These are phyloP conservation scores for Sesia apiformis DNA, from an alignment of 2,888 invertebrate species.

Conservation along the genomic window DNA sequence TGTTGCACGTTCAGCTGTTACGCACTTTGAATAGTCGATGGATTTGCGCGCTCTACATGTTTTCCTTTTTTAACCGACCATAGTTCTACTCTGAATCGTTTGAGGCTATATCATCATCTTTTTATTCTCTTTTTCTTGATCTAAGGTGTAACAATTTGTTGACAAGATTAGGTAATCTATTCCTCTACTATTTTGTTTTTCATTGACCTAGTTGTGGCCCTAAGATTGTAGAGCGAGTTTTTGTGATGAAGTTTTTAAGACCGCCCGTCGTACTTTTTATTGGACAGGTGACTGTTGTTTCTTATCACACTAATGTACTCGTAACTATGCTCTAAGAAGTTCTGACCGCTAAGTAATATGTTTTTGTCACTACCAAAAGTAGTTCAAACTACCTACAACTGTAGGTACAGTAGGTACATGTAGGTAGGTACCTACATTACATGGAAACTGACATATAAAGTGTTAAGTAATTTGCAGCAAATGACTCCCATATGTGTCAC, in stretches of 20 bases:
- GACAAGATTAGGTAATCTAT: neutral
- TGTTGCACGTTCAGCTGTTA: too few species aligned
- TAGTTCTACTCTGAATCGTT: too few species aligned
- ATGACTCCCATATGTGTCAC: constrained; percentile 30
- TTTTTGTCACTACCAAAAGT: too few species aligned
- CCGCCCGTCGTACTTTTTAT: neutral
- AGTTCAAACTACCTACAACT: too few species aligned
- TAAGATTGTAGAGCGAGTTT: neutral
- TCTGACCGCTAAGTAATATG: too few species aligned
- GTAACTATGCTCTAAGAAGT: too few species aligned
- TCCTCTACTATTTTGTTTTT: constrained; percentile 4
- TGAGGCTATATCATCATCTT: too few species aligned
- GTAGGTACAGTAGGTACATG: too few species aligned
- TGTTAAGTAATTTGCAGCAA: constrained; percentile 22
- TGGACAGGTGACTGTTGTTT: too few species aligned
- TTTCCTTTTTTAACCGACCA: constrained; percentile 16
- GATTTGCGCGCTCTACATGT: constrained; percentile 17
- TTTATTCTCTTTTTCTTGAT: neutral
- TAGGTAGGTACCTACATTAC: too few species aligned
- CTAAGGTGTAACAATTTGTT: neutral
- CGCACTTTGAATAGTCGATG: constrained; percentile 22
- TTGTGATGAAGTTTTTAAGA: neutral
- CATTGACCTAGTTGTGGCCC: constrained; percentile 7
- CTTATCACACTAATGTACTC: too few species aligned
- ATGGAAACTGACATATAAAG: constrained; percentile 7